phyloP scores from a whole-genome alignment of 2,888 invertebrate species.

The Drosophila ezoana region DNA sequence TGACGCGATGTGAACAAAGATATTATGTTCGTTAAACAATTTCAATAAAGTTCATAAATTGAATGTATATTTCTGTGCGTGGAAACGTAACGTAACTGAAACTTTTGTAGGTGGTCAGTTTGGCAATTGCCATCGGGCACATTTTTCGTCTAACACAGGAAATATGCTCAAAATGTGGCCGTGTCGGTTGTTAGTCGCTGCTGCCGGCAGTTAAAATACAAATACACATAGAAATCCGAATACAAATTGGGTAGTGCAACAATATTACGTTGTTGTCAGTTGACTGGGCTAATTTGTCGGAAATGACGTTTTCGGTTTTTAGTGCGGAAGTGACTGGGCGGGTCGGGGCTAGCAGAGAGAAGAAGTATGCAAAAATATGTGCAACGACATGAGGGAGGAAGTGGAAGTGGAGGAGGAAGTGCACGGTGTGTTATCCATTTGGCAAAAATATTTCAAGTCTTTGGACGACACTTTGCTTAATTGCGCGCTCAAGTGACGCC shows the following conservation, averaged over 20 bases:
- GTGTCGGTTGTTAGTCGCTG: slow-evolving; percentile 52
- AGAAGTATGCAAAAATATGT: slow-evolving; percentile 53
- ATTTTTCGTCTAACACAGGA: slow-evolving; percentile 67
- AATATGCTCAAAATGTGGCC: slow-evolving; percentile 74
- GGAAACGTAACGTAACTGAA: slow-evolving; percentile 45
- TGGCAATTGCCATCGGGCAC: slow-evolving; percentile 28
- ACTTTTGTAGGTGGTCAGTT: slow-evolving; percentile 52
- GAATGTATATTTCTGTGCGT: slow-evolving; percentile 18
- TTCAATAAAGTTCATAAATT: slow-evolving; percentile 1
- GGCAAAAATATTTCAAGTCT: slow-evolving; percentile 65
- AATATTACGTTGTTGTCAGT: slow-evolving; percentile 69
- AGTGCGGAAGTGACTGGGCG: slow-evolving; percentile 56
- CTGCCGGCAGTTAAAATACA: slow-evolving; percentile 47
- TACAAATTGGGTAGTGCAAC: slow-evolving; percentile 24
- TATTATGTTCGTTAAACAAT: no score
- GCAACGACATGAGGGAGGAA: no score
- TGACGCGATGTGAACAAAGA: no score
- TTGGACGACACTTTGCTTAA: slow-evolving; percentile 75
- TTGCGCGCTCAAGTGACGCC: slow-evolving; percentile 73
- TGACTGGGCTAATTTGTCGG: slow-evolving; percentile 80
- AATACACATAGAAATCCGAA: slow-evolving; percentile 11
- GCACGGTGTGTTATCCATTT: slow-evolving; percentile 33
- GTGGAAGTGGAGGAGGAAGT: neutral
- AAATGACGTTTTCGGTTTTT: slow-evolving; percentile 73
- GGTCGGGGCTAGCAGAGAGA: neutral